Conservation (phyloP, 2,113 vertebrate genomes). For the Callocephalon fimbriatum region DNA sequence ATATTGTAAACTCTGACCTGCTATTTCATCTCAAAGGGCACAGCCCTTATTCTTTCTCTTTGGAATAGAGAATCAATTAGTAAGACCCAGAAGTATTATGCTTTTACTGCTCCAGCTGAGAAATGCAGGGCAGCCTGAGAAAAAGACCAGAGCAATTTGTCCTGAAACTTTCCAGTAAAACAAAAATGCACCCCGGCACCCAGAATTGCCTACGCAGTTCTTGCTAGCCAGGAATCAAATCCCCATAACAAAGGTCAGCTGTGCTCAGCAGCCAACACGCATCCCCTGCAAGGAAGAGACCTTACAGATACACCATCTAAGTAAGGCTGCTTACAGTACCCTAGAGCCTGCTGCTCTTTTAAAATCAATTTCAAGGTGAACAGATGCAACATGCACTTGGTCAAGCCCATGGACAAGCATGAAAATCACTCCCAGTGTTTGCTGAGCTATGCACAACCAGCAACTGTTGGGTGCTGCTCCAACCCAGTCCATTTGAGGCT, state of each 20-base stretch:
- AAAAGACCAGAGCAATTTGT: not conserved
- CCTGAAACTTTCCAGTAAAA: not conserved
- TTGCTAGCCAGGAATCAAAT: not conserved
- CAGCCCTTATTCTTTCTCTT: not conserved
- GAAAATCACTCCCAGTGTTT: not conserved
- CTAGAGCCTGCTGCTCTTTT: not conserved
- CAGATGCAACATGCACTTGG: not conserved
- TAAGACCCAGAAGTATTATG: not conserved
- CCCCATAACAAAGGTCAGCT: not conserved
- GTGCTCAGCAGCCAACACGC: not conserved
- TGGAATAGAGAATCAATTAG: not conserved
- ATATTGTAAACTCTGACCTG: not conserved
- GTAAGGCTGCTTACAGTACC: not conserved
- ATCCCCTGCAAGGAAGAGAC: not conserved
- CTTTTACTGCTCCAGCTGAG: not conserved
- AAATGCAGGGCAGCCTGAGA: conserved; percentile 4
- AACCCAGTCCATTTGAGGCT: not conserved
- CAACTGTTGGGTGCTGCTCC: not conserved
- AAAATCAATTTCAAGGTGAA: conserved; percentile 60
- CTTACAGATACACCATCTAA: not conserved
- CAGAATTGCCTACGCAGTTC: conserved; percentile 3
- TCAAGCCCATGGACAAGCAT: not conserved
- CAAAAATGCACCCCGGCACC: conserved; percentile 21
- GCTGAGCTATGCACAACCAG: not conserved
- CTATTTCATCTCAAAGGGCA: not conserved